Percentiles rank a stretch among this genome's conserved stretches.
Evolutionary conservation across 2,113 vertebrate genomes (phyloP).

Genomic region (Boleophthalmus pectinirostris): DNA sequence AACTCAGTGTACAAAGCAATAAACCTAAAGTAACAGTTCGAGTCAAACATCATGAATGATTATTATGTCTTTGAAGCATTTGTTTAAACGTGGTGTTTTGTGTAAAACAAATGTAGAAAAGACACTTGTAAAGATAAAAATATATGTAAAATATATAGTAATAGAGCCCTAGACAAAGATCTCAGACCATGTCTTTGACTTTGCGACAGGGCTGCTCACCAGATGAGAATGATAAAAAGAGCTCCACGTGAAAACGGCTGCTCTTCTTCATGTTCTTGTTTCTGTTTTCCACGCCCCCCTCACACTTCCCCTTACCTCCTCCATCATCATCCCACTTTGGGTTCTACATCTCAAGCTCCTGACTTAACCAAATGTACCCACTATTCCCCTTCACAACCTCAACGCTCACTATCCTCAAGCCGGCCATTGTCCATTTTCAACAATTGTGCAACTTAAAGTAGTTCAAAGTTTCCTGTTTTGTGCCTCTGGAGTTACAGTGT

Average conservation of each 20-base stretch:
- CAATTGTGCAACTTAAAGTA: constrained; percentile 81
- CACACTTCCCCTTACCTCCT: constrained; percentile 2
- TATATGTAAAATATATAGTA: constrained; percentile 71
- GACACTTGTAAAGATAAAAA: constrained; percentile 77
- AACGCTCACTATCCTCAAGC: constrained; percentile 81
- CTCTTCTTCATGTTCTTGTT: constrained; percentile 65
- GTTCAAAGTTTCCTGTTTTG: constrained; percentile 87
- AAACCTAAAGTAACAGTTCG: constrained; percentile 83
- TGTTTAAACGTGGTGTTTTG: constrained; percentile 76
- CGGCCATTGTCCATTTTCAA: constrained; percentile 68
- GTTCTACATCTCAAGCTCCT: constrained; percentile 7
- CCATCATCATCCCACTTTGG: constrained; percentile 10
- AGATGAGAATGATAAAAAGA: constrained; percentile 80
- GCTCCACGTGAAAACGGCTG: constrained; percentile 45
- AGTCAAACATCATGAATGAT: constrained; percentile 68
- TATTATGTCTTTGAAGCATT: constrained; percentile 75
- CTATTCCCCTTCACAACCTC: constrained; percentile 35
- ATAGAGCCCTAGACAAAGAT: constrained; percentile 73
- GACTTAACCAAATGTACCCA: constrained; percentile 6
- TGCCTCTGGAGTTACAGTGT: constrained; percentile 88
- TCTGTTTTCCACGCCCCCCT: constrained; percentile 61
- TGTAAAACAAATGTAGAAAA: constrained; percentile 76
- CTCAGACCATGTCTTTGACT: constrained; percentile 57
- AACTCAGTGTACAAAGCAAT: constrained; percentile 98
- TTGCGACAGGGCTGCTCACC: constrained; percentile 78